Evolutionary conservation across 1,140 invertebrate species (phyloP), one percentile per base, ranked within the genome.

Genomic region (Homalodisca vitripennis): DNA sequence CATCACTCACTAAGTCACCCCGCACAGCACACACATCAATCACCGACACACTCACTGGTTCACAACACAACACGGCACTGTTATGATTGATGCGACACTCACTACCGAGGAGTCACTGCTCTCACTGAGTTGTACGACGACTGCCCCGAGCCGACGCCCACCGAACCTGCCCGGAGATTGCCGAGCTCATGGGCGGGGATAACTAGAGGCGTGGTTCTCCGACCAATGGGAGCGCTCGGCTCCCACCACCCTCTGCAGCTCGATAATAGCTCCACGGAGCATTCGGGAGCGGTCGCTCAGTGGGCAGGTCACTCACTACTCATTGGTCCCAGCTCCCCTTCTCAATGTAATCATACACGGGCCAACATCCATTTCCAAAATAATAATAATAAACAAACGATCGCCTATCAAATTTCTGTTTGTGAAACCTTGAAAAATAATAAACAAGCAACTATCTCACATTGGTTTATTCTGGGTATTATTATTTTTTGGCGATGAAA

Each of bases 1-100:
- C 63, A 66, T 66, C 63, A 66, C 30, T 12, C 31, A 66, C 41
- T 66, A 66, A 34, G 63, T 66, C 32, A 66, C 41, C 27, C 63
- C 63, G 27, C 63, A 47, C 32, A 41, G 20, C 41, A n/a, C 14
- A 66, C 41, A 24, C 41, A 12, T 30, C 62, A 64, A 27, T 32
- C 24, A n/a, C 20, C 63, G 27, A 31, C 32, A 66, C 32, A 20
- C 1, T 24, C 63, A 66, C 63, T 3, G 31, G 14, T n/a, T 17
- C 60, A 2, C 2, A 20, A 6, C 3, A 1, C 26, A 2, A 3
- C 27, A 32, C n/a, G n/a, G 30, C 17, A 29, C 29, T 32, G 17
- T 32, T 30, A 31, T 20, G 27, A 31, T 14, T 22, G 12, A 41
- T 20, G 17, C n/a, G 32, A 46, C 30, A 66, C 63, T 14, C 26